These are phyloP conservation scores for Drosophila suzukii DNA, from an alignment of 1,140 invertebrate species.

Conservation along the genomic window DNA sequence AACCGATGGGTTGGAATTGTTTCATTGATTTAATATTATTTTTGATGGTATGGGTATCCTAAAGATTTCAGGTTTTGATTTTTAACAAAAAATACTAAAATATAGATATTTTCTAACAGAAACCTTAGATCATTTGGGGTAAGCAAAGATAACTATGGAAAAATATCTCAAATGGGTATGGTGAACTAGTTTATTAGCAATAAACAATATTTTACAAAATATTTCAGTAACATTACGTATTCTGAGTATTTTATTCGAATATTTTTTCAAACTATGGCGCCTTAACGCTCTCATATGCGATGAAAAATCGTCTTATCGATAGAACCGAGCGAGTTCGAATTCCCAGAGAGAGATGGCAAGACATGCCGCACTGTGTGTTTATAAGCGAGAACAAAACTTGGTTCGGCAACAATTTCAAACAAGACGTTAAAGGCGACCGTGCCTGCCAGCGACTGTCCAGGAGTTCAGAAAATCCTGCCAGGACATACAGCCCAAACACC, in stretches of 20 bases:
- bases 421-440: constrained; percentile 62
- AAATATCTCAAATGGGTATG: no score
- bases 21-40: neutral
- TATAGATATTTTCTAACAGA: no score
- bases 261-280: constrained; percentile 6
- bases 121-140: no score
- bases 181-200: neutral
- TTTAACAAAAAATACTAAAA: no score
- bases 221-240: no score
- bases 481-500: constrained; percentile 10
- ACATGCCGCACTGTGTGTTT: constrained; percentile 13
- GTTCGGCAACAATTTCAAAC: constrained; percentile 72
- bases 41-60: no score
- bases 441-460: constrained; percentile 30
- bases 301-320: constrained; percentile 6
- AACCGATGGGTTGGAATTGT: constrained; percentile 17
- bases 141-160: no score
- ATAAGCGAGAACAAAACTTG: constrained; percentile 32
- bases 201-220: neutral
- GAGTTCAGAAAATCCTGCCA: constrained; percentile 18
- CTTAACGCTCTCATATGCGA: neutral
- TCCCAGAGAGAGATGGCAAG: neutral
- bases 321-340: constrained; percentile 1
- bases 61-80: no score
- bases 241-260: neutral